Evolutionary conservation across 92 coral and sea anemone genomes (phyloP).

Genomic region (Virgularia gustaviana): DNA sequence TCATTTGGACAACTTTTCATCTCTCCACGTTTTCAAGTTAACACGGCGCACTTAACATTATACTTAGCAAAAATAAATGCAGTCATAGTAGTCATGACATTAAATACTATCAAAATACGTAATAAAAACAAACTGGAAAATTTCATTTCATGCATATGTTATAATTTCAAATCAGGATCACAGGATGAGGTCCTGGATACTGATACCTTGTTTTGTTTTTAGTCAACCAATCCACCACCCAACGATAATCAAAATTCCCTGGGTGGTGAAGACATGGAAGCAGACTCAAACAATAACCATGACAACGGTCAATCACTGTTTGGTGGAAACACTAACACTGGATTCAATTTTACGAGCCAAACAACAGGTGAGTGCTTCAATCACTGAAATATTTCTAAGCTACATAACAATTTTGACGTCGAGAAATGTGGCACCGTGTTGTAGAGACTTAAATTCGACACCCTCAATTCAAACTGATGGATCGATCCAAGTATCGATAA

Average conservation of each 20-base stretch:
- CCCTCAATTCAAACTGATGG: no score
- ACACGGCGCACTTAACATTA: no score
- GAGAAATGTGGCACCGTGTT: no score
- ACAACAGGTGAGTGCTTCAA: constrained; percentile 10
- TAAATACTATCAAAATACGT: neutral
- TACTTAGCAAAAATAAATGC: no score
- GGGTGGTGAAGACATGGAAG: constrained; percentile 34
- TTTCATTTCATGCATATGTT: neutral
- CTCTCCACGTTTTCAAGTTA: neutral
- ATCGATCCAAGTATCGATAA: no score
- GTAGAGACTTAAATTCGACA: no score
- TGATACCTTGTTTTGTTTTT: neutral
- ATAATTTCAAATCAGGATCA: neutral
- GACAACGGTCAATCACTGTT: constrained; percentile 11
- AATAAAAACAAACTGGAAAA: neutral
- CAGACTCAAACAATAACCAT: constrained; percentile 28
- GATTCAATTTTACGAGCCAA: constrained; percentile 15
- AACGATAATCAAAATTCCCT: constrained; percentile 22
- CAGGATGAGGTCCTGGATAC: neutral
- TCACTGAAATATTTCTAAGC: neutral
- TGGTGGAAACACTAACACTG: neutral
- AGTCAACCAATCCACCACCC: constrained; percentile 4
- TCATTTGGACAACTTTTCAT: neutral
- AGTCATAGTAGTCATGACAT: no score
- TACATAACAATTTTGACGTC: no score